A percentile compares a stretch with the other conserved stretches of the same genome.
Evolutionary conservation across 1,140 invertebrate genomes (phyloP).

Genomic region (Pectinophora gossypiella): DNA sequence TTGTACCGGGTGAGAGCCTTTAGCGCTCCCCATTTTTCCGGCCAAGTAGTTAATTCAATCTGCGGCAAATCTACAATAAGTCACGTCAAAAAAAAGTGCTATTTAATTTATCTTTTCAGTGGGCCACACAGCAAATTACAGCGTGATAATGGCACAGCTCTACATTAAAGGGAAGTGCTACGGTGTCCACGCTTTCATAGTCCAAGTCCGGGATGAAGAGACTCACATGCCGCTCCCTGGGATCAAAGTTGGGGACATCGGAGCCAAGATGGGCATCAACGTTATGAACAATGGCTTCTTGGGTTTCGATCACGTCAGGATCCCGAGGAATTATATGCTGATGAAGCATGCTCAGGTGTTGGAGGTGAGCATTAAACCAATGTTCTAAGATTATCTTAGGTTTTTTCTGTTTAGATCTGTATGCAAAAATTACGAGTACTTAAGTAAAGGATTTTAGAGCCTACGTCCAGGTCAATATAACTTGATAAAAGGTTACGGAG

Average conservation of each 20-base stretch:
- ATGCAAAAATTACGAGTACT: no score
- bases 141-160: constrained; percentile 91
- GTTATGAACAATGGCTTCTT: constrained; percentile 93
- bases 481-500: no score
- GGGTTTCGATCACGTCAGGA: constrained; percentile 88
- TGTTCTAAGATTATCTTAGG: no score
- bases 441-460: no score
- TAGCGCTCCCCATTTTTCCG: no score
- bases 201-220: constrained; percentile 91
- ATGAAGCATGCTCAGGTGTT: constrained; percentile 95
- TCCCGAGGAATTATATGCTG: constrained; percentile 92
- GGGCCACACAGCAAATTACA: constrained; percentile 95
- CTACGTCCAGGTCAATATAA: no score
- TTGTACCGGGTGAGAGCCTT: no score
- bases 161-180: constrained; percentile 88
- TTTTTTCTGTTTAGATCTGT: no score
- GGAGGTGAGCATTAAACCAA: constrained; percentile 73
- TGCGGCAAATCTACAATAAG: no score
- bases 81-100: no score
- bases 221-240: constrained; percentile 91
- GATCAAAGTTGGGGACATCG: constrained; percentile 95
- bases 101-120: constrained; percentile 78
- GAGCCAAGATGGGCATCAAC: constrained; percentile 93
- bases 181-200: constrained; percentile 94
- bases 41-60: no score